Conservation (phyloP, 1,140 invertebrate species). For the Lycorma delicatula region DNA sequence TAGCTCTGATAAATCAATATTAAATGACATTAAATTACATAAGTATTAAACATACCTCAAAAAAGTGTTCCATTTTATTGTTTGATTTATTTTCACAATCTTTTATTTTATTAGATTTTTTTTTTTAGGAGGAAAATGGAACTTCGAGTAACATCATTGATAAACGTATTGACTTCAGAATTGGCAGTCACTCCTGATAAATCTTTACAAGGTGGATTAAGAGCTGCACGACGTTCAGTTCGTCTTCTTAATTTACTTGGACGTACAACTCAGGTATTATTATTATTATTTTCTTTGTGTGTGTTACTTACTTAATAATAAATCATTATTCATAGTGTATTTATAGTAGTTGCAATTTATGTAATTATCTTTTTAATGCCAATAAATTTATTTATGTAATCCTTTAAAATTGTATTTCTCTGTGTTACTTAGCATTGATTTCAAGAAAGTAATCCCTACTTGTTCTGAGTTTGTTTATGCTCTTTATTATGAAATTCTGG, state of each 20-base stretch:
- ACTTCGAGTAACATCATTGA: slow-evolving; percentile 64
- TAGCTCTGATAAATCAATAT: too few species aligned
- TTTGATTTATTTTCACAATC: too few species aligned
- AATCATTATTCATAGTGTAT: not conserved
- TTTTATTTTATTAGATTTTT: slow-evolving; percentile 11
- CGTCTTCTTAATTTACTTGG: slow-evolving; percentile 79
- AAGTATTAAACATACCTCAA: too few species aligned
- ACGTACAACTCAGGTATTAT: slow-evolving; percentile 60
- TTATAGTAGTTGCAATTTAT: slow-evolving; percentile 2
- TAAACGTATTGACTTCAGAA: slow-evolving; percentile 80
- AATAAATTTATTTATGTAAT: too few species aligned
- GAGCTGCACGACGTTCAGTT: slow-evolving; percentile 77
- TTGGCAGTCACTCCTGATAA: slow-evolving; percentile 78
- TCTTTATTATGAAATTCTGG: too few species aligned
- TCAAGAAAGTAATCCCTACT: too few species aligned
- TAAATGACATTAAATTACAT: too few species aligned
- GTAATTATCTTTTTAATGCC: too few species aligned
- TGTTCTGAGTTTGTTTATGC: too few species aligned
- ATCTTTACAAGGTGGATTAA: slow-evolving; percentile 85
- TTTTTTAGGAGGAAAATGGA: slow-evolving; percentile 50
- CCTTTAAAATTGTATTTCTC: too few species aligned
- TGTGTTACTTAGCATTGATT: too few species aligned
- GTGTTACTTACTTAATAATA: not conserved
- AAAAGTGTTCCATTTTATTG: too few species aligned
- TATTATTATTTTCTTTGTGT: not conserved